Conservation (phyloP, 2,888 invertebrate species). For the Clistopyga incitator region DNA sequence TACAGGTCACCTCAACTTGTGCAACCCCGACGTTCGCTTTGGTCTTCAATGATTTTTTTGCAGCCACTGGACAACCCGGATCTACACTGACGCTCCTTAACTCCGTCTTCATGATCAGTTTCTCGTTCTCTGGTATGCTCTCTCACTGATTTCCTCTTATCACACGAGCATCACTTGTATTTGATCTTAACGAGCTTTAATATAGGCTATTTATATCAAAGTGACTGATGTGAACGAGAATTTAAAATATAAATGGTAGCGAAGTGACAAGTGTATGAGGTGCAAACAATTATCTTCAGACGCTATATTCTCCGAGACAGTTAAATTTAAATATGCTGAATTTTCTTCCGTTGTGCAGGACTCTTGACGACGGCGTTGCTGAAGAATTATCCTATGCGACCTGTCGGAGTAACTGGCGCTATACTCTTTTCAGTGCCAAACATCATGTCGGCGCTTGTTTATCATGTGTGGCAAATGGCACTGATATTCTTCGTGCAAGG, state of each 20-base stretch:
- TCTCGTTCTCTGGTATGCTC: slow-evolving; percentile 87
- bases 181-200: slow-evolving; percentile 11
- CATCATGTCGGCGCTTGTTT: slow-evolving; percentile 87
- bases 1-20: slow-evolving; percentile 88
- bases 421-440: slow-evolving; percentile 88
- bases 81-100: slow-evolving; percentile 90
- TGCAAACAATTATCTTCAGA: not conserved
- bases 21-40: slow-evolving; percentile 90
- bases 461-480: slow-evolving; percentile 87
- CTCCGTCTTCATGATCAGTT: slow-evolving; percentile 88
- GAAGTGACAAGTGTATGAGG: not conserved
- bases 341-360: slow-evolving; percentile 84
- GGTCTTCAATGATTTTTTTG: slow-evolving; percentile 89
- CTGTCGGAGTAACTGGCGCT: slow-evolving; percentile 89
- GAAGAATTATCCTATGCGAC: slow-evolving; percentile 88
- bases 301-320: not conserved
- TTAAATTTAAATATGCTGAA: not conserved
- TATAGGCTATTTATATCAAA: not conserved
- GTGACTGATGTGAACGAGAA: slow-evolving; percentile 22
- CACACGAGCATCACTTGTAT: not conserved
- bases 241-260: slow-evolving; percentile 3
- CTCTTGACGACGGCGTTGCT: slow-evolving; percentile 89
- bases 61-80: slow-evolving; percentile 88
- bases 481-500: slow-evolving; percentile 87
- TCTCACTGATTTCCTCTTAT: not conserved